Percentiles rank a stretch among this genome's conserved stretches.
Conservation (phyloP, 2,113 vertebrate genomes). For the Barbus barbus region DNA sequence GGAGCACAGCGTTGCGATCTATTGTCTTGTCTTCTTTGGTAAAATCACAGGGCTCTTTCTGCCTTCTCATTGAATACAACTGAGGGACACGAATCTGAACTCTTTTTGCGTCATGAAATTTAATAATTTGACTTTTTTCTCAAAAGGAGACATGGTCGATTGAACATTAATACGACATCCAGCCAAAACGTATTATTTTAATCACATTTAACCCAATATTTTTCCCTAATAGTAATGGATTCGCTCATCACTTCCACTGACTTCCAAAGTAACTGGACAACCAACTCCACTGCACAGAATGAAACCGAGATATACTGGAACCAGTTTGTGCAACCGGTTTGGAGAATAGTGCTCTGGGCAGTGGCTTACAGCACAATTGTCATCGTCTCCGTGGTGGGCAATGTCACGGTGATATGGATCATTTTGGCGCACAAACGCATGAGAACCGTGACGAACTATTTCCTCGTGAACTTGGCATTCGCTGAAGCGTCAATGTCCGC, state of each 20-base stretch:
- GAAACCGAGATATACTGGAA: conserved; percentile 72
- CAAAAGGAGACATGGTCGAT: conserved; percentile 35
- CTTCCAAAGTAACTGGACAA: conserved; percentile 63
- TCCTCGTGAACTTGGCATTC: conserved; percentile 93
- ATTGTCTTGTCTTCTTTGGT: background rate
- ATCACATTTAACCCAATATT: background rate
- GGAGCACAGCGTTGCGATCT: background rate
- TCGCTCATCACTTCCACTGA: conserved; percentile 64
- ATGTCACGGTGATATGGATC: conserved; percentile 95
- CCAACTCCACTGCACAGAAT: conserved; percentile 57
- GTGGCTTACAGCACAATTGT: conserved; percentile 87
- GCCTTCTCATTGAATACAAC: background rate
- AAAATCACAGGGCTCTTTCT: background rate
- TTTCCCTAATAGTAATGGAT: conserved; percentile 63
- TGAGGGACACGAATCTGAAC: background rate
- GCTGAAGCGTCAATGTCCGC: conserved; percentile 95
- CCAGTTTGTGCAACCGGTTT: conserved; percentile 89
- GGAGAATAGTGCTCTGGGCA: conserved; percentile 94
- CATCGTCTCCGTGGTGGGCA: conserved; percentile 89
- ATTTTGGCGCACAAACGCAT: conserved; percentile 94
- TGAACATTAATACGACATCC: background rate
- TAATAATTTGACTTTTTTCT: background rate
- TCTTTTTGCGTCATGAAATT: background rate
- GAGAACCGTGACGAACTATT: conserved; percentile 98
- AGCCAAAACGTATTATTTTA: background rate